Base-by-base conservation (phyloP, 2,888 invertebrate genomes). In the Ophioninae sp. region DNA sequence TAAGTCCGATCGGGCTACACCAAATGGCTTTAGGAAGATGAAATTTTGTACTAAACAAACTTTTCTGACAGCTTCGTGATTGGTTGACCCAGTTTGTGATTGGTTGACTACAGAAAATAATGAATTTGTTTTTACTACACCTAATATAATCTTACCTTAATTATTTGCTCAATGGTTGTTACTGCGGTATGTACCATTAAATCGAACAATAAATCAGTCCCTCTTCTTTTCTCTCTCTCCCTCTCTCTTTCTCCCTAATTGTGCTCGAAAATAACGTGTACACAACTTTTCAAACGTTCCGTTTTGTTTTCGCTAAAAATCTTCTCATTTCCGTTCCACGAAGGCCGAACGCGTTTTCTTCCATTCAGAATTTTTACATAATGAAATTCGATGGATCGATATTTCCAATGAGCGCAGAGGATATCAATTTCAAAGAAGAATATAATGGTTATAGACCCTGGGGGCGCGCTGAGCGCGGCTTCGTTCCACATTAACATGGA, bases 301-400 rank as follows among this genome's bases (percentile, higher is more conserved):
- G 30, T 20, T 30, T 67, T 65, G 7, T 73, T 62, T 73, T 44
- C 44, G 61, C 39, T 74, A 64, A 23, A 44, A 74, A 39, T 59
- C 39, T 65, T 37, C 61, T 69, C 56, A 23, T 75, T 59, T 77
- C 30, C 41, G n/a, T 44, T 44, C 44, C n/a, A 23, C 23, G 41
- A 56, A 64, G 37, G 56, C 13, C 17, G 13, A 39, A 21, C 61
- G 44, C 39, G 5, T 50, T 61, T 17, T 57, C 7, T 61, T 68
- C 64, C 44, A 50, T 79, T 79, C 30, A 80, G 73, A 65, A 65
- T 79, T 75, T n/a, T 80, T 68, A 68, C 13, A 10, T 79, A 41
- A 68, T 62, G 21, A 68, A 65, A 77, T 56, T 73, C 50, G n/a
- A 79, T n/a, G n/a, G 41, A 79, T 10, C 56, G 41, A 65, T 64